phyloP scores from a whole-genome alignment of 2,113 vertebrate species.

The Lepisosteus oculatus region DNA sequence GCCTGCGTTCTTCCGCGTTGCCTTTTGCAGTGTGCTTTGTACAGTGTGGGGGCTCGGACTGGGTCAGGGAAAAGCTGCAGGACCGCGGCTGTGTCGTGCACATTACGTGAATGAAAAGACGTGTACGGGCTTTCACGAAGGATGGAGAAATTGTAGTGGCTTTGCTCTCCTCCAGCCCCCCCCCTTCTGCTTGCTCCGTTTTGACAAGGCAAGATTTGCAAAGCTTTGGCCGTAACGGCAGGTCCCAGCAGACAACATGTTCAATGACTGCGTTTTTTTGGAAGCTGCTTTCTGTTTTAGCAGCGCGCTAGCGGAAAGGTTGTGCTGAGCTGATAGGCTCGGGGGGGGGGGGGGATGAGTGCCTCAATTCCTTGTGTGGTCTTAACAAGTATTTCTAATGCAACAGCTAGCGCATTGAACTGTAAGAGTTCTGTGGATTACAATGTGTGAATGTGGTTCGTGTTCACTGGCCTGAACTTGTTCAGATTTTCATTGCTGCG shows the following conservation, averaged over 20 bases:
- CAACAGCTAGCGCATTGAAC: conserved; percentile 52
- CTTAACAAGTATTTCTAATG: conserved; percentile 49
- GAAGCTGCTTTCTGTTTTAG: too few species aligned
- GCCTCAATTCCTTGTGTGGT: conserved; percentile 6
- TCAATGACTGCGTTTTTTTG: neutral
- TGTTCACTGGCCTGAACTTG: conserved; percentile 27
- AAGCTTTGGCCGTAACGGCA: conserved; percentile 6
- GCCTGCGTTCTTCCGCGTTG: conserved; percentile 31
- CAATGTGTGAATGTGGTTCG: conserved; percentile 36
- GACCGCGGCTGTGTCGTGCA: neutral
- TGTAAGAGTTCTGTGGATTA: conserved; percentile 52
- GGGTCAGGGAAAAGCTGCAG: too few species aligned
- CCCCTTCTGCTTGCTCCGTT: too few species aligned
- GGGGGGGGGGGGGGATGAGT: too few species aligned
- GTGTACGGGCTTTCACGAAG: neutral
- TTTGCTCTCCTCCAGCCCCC: too few species aligned
- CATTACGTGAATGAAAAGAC: neutral
- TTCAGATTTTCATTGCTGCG: conserved; percentile 27
- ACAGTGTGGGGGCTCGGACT: neutral
- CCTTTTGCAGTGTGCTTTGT: neutral
- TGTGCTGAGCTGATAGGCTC: too few species aligned
- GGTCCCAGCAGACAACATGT: neutral
- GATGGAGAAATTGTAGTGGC: too few species aligned
- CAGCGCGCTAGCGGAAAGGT: too few species aligned
- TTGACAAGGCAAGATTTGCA: neutral